Evolutionary conservation across 1,140 invertebrate species (phyloP).

Genomic region (Bombus consobrinus): DNA sequence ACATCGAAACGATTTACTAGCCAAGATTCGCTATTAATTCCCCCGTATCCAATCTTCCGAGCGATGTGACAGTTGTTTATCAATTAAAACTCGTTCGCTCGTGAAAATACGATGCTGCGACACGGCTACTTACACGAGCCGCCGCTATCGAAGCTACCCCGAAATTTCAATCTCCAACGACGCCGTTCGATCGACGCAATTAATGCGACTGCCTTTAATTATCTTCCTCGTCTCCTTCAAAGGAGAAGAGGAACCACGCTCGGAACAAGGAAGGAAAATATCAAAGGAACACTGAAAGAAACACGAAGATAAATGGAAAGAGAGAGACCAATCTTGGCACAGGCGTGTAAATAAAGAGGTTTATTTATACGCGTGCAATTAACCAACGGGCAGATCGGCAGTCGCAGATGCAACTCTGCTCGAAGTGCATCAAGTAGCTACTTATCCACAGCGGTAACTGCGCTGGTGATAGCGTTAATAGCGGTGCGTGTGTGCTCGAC

Average conservation of each 20-base stretch:
- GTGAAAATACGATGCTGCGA: not conserved
- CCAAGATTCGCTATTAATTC: not conserved
- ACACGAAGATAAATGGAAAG: constrained; percentile 10
- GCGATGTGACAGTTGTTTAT: constrained; percentile 24
- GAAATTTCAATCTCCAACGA: constrained; percentile 36
- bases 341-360: constrained; percentile 61
- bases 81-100: constrained; percentile 11
- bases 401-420: constrained; percentile 47
- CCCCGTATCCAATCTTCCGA: too few relatives aligned
- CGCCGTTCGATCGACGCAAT: constrained; percentile 54
- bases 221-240: constrained; percentile 22
- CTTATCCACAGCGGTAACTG: constrained; percentile 26
- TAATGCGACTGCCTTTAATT: constrained; percentile 64
- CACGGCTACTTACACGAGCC: not conserved
- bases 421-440: constrained; percentile 56
- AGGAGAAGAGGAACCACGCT: too few relatives aligned
- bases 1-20: not conserved
- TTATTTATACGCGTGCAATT: constrained; percentile 65
- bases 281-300: not conserved
- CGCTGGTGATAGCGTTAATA: constrained; percentile 47
- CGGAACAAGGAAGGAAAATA: not conserved
- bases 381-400: constrained; percentile 41
- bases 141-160: not conserved
- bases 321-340: not conserved
- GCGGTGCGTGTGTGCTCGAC: not conserved